phyloP scores from a whole-genome alignment of 2,888 invertebrate genomes.

The Athalia circularis region DNA sequence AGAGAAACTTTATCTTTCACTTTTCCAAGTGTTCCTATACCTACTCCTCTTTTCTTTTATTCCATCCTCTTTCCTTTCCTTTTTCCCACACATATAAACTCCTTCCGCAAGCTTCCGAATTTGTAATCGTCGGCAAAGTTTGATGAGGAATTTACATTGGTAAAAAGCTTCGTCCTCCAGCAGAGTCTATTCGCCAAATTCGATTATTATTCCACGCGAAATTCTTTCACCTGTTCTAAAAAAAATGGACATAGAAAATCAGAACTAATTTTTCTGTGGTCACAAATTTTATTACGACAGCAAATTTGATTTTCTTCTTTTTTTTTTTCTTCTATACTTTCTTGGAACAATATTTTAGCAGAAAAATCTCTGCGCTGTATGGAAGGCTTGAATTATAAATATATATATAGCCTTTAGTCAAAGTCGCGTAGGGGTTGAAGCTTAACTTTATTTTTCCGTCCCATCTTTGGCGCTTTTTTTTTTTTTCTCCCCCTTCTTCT shows the following conservation, averaged over 20 bases:
- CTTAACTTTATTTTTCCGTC: no score
- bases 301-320: neutral
- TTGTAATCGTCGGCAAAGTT: constrained; percentile 66
- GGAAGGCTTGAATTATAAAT: no score
- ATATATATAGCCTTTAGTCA: no score
- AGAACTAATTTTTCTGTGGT: neutral
- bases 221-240: neutral
- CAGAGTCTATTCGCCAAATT: neutral
- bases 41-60: no score
- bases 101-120: constrained; percentile 55
- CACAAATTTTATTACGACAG: neutral
- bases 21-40: no score
- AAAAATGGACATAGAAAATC: neutral
- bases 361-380: no score
- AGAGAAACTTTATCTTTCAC: no score
- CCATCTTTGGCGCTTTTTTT: no score
- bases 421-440: no score
- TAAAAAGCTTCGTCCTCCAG: constrained; percentile 57
- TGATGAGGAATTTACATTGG: constrained; percentile 68
- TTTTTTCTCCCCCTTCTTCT: no score
- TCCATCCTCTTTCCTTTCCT: neutral
- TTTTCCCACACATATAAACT: neutral
- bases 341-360: no score
- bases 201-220: constrained; percentile 4
- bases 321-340: no score